Base-by-base conservation (phyloP, 2,797 vertebrate genomes). In the Danio choprae region DNA sequence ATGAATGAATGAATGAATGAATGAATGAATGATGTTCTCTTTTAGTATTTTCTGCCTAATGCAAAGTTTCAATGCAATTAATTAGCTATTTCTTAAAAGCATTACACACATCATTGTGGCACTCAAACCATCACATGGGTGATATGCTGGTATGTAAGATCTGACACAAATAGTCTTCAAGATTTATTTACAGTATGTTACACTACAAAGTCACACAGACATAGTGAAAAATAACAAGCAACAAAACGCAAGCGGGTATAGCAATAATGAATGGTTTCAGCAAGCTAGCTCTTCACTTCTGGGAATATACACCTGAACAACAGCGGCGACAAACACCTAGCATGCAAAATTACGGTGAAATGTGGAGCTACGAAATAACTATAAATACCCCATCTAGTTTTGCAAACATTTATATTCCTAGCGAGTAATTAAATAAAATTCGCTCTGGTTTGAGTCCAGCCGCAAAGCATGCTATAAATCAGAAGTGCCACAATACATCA, bases 181-280 rank as follows among this genome's bases (percentile, higher is more conserved):
- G 18, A 58, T 58, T 7, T 10, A 11, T 70, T 20, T 55, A 44
- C 67, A 48, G n/a, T 15, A 43, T 56, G 69, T 43, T 2, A 7
- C 0, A 8, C 55, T 59, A 59, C n/a, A 22, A 73, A 73, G 40
- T 12, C 41, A n/a, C 18, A 70, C 10, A 70, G 48, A 55, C 16
- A 41, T 4, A 1, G 46, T 0, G 0, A 59, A 65, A 2, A 20
- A 36, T 60, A 56, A 43, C 12, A 58, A 29, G 8, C 18, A 72
- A 72, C 53, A 44, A 18, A 58, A 58, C 13, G 59, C 6, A 46
- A 46, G 41, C 18, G 29, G 15, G 20, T 59, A 20, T 46, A 59
- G 55, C 15, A 46, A 44, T 59, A 73, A 59, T 59, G 41, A 59
- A 73, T 59, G 41, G 55, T 16, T 73, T 41, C 55, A 73, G 70